Base-by-base conservation (phyloP, 2,888 invertebrate genomes). In the Andrena haemorrhoa region DNA sequence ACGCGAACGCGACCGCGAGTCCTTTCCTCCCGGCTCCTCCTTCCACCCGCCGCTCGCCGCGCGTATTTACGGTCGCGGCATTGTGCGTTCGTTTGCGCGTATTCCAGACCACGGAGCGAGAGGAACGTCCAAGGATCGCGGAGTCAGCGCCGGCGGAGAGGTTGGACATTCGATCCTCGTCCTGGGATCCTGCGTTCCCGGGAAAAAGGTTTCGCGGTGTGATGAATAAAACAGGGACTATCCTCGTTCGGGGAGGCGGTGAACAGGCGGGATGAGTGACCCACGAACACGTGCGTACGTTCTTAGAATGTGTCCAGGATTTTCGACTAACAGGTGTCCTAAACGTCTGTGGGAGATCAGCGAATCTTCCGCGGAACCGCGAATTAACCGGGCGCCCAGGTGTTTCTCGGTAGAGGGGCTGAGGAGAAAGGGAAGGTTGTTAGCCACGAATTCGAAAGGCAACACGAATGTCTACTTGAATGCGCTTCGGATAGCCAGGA, bases 151-250 rank as follows among this genome's bases (percentile, higher is more conserved):
- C 26, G 41, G 12, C 26, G 47, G 35, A 51, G 60, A 70, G 53
- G 73, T 70, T 75, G 41, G 75, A 80, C 61, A 74, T 82, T 73
- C 76, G 83, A 66, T 73, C 76, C 82, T 73, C 76, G 82, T 82
- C 66, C 75, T 47, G 72, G 72, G 73, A 70, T 79, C 69, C 73
- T 47, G 61, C 68, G 66, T 78, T 80, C 79, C 41, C 58, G 69
- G 63, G 65, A 74, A 72, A 78, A 80, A 69, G 69, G 68, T 64
- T 60, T 72, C 74, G 71, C 71, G 66, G 68, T 41, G 75, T 33
- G 81, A 82, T 82, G 82, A 82, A 82, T 82, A 82, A 82, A 82
- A 82, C 82, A 82, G 75, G 23, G 68, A 16, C 74, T 64, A 71
- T 71, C 56, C 56, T 58, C 31, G 23, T 31, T 31, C 33, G 47